Evolutionary conservation across 2,113 vertebrate species (phyloP).

Genomic region (Drymodes brunneopygia): DNA sequence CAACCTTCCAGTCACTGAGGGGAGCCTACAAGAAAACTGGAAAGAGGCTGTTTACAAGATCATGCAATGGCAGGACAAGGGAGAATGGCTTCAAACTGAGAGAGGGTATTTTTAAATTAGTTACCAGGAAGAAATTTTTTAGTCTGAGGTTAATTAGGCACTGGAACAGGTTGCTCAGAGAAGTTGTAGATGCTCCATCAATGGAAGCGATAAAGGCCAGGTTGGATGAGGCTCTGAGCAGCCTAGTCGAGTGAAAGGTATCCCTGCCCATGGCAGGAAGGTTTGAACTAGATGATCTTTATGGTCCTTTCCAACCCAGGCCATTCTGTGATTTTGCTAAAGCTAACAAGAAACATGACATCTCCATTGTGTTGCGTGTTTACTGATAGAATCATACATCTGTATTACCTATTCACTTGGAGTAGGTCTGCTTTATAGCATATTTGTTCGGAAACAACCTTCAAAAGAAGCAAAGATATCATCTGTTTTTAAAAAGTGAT

Average conservation of each 20-base stretch:
- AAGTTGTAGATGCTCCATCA: background rate
- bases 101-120: background rate
- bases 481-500: background rate
- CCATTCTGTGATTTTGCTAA: background rate
- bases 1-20: fast-evolving
- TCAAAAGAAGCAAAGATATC: background rate
- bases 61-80: too few species aligned
- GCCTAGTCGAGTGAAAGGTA: background rate
- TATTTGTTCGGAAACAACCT: background rate
- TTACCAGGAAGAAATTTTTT: background rate
- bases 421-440: background rate
- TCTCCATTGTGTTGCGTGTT: background rate
- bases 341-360: background rate
- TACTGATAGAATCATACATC: background rate
- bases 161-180: fast-evolving
- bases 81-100: background rate
- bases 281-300: background rate
- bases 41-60: background rate
- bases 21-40: background rate
- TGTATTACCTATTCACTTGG: background rate
- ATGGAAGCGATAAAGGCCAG: background rate
- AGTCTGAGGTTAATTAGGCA: background rate
- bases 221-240: background rate
- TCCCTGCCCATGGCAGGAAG: background rate
- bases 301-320: background rate